Percentiles rank a stretch among this genome's conserved stretches.
These are phyloP conservation scores for Poecilia latipinna DNA, from an alignment of 2,113 vertebrate genomes.

Conservation along the genomic window DNA sequence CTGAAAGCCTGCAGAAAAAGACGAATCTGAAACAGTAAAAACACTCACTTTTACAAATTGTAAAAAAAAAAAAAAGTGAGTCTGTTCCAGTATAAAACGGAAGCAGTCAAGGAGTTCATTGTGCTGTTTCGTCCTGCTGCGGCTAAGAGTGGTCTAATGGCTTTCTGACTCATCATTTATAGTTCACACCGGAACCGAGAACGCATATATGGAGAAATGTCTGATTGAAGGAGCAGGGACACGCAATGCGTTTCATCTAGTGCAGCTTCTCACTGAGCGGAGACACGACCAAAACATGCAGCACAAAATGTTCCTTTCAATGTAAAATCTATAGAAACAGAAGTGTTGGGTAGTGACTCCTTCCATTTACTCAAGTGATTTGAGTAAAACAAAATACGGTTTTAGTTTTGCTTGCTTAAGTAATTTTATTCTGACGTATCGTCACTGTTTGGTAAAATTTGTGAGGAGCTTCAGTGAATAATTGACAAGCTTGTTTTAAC, in stretches of 20 bases:
- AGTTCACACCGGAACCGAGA: background rate
- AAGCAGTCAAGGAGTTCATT: background rate
- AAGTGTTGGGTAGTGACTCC: too few relatives aligned
- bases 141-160: background rate
- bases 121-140: background rate
- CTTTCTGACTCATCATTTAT: background rate
- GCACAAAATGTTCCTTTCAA: background rate
- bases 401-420: too few relatives aligned
- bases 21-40: background rate
- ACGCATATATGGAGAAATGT: background rate
- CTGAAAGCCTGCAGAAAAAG: background rate
- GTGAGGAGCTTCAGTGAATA: too few relatives aligned
- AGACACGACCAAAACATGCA: background rate
- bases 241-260: background rate
- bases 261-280: background rate
- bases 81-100: background rate
- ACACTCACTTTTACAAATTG: too few relatives aligned
- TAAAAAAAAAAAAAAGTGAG: background rate
- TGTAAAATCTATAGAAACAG: background rate
- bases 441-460: too few relatives aligned
- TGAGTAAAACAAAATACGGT: too few relatives aligned
- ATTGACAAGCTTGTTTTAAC: too few relatives aligned
- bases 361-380: too few relatives aligned
- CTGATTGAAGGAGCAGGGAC: background rate
- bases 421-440: too few relatives aligned